Conservation (phyloP, 2,888 invertebrate genomes). For the Ellobium chinense region DNA sequence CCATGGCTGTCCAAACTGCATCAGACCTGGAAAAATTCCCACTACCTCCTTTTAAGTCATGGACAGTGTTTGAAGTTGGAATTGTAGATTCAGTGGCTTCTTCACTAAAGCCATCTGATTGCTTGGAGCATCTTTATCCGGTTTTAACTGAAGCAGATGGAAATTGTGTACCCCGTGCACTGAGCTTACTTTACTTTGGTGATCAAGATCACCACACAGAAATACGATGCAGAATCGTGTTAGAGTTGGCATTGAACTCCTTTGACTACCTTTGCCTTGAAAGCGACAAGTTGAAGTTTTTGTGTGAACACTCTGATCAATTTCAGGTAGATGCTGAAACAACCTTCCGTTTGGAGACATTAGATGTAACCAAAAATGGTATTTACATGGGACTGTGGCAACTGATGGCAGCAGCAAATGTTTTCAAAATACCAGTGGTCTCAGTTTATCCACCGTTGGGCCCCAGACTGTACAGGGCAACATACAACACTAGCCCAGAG, state of each 20-base stretch:
- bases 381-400: slow-evolving; percentile 29
- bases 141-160: slow-evolving; percentile 33
- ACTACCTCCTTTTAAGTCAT: background rate
- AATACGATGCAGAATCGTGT: slow-evolving; percentile 38
- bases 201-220: slow-evolving; percentile 40
- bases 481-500: background rate
- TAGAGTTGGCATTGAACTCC: slow-evolving; percentile 34
- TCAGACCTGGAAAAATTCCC: background rate
- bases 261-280: slow-evolving; percentile 27
- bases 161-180: slow-evolving; percentile 41
- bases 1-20: background rate
- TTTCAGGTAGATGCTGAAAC: background rate
- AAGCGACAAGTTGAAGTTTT: background rate
- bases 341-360: background rate
- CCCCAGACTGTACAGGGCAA: background rate
- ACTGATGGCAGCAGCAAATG: slow-evolving; percentile 20
- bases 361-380: background rate
- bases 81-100: background rate
- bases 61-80: background rate
- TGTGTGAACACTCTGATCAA: background rate
- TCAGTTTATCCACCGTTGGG: background rate
- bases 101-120: background rate
- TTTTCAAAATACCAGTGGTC: background rate
- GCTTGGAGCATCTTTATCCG: background rate
- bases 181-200: slow-evolving; percentile 37